Base-by-base conservation (phyloP, 2,888 invertebrate species). In the Xanthia icteritia region DNA sequence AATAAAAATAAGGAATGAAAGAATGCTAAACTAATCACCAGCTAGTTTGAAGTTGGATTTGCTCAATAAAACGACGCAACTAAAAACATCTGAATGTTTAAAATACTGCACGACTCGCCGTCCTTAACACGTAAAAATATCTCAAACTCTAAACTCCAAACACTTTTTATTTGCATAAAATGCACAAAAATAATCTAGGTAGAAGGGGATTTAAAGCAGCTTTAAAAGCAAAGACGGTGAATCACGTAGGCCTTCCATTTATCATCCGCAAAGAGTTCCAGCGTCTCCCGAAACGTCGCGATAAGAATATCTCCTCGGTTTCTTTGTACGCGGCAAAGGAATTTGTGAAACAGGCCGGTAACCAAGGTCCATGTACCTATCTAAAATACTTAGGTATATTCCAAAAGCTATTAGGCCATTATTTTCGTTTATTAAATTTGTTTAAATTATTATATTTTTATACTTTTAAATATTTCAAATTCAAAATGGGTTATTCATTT, bases 221-320 rank as follows among this genome's bases (percentile, higher is more conserved):
- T 84, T 80, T 73, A 81, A 84, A 87, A 76, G 89, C 80, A 85
- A 88, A 79, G 85, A 85, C 87, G 83, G 89, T 92, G 92, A 92
- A 92, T 92, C 92, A 93, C 93, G 91, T 90, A 90, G 90, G 83
- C 89, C 89, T 88, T 86, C 87, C 91, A 92, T 93, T 92, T 92
- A 93, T 93, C 93, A 93, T 93, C 88, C 74, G 80, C 68, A 80
- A 88, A 87, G 87, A 89, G 91, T 91, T 90, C 90, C 90, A 90
- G 82, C 91, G 90, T 88, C 90, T 88, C 73, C 80, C 85, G 86
- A 90, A 90, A 89, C 89, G 90, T 89, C 88, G 78, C 85, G 92
- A 92, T 92, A 92, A 91, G 89, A 88, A 79, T 81, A 83, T 72
- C 75, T 82, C 69, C 85, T 86, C 78, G 69, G 71, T 81, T 86